Evolutionary conservation across 2,888 invertebrate genomes (phyloP).

Genomic region (Trissolcus japonicus): DNA sequence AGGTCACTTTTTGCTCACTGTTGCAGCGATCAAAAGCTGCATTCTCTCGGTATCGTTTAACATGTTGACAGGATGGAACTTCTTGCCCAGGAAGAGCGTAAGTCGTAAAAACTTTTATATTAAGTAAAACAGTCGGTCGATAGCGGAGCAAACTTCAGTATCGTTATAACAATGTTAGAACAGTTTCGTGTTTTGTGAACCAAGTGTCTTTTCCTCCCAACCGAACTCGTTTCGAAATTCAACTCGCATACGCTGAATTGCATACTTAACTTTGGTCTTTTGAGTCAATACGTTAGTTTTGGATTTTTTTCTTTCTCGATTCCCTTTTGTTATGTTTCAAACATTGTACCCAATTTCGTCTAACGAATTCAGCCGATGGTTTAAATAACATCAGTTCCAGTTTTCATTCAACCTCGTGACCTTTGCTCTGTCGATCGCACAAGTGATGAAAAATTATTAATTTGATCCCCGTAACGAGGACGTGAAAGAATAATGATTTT

Average conservation of each 20-base stretch:
- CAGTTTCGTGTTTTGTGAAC: slow-evolving; percentile 28
- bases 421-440: too few species aligned
- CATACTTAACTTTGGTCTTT: slow-evolving; percentile 14
- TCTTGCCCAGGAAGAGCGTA: slow-evolving; percentile 24
- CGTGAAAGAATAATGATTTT: background rate
- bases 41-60: slow-evolving; percentile 20
- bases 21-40: slow-evolving; percentile 7
- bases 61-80: slow-evolving; percentile 44
- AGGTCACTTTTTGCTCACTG: background rate
- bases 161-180: slow-evolving; percentile 43
- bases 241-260: slow-evolving; percentile 8
- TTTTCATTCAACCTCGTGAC: too few species aligned
- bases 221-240: slow-evolving; percentile 27
- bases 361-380: too few species aligned
- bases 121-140: slow-evolving; percentile 50
- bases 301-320: background rate
- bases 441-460: too few species aligned
- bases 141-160: slow-evolving; percentile 37
- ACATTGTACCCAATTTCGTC: background rate
- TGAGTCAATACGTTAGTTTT: slow-evolving; percentile 1
- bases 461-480: too few species aligned
- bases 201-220: slow-evolving; percentile 16
- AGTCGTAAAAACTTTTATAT: slow-evolving; percentile 52
- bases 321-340: background rate
- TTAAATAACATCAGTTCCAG: too few species aligned